These are phyloP conservation scores for Drosophila varians DNA, from an alignment of 1,140 invertebrate genomes.

Conservation along the genomic window DNA sequence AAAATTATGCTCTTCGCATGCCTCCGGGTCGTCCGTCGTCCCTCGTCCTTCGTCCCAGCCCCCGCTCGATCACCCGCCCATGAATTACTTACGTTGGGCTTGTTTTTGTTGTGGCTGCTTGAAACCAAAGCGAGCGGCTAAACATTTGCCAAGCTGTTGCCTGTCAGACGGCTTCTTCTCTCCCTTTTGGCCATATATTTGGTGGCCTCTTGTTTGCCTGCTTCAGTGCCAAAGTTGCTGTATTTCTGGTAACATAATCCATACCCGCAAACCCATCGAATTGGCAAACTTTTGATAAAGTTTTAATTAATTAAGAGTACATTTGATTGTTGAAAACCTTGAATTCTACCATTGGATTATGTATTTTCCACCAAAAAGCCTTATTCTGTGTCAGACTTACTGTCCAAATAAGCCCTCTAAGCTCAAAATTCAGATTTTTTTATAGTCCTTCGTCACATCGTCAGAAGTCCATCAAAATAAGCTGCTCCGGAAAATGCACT, in stretches of 20 bases:
- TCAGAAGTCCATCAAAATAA: conserved; percentile 38
- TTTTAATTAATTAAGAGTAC: conserved; percentile 71
- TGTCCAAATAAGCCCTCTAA: conserved; percentile 21
- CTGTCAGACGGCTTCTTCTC: conserved; percentile 27
- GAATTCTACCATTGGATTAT: too few relatives aligned
- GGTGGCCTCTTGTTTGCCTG: conserved; percentile 44
- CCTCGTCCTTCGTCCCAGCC: neutral
- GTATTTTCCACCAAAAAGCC: too few relatives aligned
- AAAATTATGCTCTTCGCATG: conserved; percentile 71
- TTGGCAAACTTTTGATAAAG: conserved; percentile 38
- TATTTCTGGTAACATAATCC: conserved; percentile 48
- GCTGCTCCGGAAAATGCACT: conserved; percentile 31
- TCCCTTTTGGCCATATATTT: conserved; percentile 40
- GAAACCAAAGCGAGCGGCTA: conserved; percentile 56
- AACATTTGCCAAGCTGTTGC: conserved; percentile 71
- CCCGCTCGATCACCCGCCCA: neutral
- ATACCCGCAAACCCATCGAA: neutral
- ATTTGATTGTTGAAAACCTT: neutral
- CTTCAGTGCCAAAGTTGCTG: conserved; percentile 14
- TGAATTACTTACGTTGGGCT: conserved; percentile 24
- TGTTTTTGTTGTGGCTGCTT: conserved; percentile 23
- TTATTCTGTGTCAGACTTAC: neutral
- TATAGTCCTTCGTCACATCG: conserved; percentile 57
- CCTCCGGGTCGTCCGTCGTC: conserved; percentile 25
- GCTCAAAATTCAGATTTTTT: conserved; percentile 53